Evolutionary conservation across 2,113 vertebrate genomes (phyloP).

Genomic region (Glaucidium brasilianum): DNA sequence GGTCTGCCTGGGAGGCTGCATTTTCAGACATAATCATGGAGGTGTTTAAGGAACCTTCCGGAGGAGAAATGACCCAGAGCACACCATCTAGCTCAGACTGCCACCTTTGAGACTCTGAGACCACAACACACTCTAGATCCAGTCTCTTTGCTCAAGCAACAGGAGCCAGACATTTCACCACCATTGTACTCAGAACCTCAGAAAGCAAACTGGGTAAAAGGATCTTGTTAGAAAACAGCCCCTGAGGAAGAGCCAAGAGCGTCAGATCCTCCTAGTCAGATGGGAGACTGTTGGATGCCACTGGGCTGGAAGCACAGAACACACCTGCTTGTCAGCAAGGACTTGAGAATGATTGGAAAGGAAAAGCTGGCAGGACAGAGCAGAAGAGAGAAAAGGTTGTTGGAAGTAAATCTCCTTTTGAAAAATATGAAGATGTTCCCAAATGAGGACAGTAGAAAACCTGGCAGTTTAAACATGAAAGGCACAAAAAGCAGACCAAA

Average conservation of each 20-base stretch:
- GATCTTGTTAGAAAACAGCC: not conserved
- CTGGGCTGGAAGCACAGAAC: not conserved
- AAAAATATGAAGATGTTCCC: not conserved
- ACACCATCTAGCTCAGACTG: not conserved
- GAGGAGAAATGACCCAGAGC: not conserved
- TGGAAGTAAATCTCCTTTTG: not conserved
- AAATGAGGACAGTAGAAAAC: not conserved
- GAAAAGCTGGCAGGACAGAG: not conserved
- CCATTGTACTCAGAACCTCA: not conserved
- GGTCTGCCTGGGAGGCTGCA: not conserved
- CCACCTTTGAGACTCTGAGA: not conserved
- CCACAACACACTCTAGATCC: accelerated
- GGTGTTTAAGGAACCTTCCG: not conserved
- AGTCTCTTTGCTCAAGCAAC: not conserved
- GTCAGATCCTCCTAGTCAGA: not conserved
- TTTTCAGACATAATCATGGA: accelerated
- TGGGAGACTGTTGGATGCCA: not conserved
- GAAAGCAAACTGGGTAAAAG: not conserved
- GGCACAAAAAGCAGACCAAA: not conserved
- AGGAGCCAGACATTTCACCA: not conserved
- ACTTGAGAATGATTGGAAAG: not conserved
- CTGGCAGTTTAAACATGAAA: not conserved
- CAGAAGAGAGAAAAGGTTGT: not conserved
- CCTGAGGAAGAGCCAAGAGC: not conserved
- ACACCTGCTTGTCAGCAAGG: not conserved